Evolutionary conservation across 2,797 vertebrate genomes (phyloP).

Genomic region (Lutra lutra): DNA sequence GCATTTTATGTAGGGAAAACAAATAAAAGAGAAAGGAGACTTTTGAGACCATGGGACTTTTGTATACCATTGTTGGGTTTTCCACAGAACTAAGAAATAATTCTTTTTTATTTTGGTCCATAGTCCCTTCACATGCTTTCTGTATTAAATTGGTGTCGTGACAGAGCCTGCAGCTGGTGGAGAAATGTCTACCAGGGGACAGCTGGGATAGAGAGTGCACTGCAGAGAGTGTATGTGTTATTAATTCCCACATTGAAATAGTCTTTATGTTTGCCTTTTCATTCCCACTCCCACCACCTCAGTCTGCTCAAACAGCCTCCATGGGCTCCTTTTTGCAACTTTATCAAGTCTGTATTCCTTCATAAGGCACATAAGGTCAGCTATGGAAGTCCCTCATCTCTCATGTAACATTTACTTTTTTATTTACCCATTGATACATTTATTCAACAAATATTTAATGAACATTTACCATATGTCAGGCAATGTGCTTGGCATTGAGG

Average conservation of each 20-base stretch:
- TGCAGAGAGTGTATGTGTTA: conserved; percentile 5
- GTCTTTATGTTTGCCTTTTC: conserved; percentile 45
- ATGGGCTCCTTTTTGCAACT: not conserved
- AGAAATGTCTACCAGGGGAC: conserved; percentile 50
- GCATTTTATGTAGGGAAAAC: conserved; percentile 51
- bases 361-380: not conserved
- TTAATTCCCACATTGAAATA: conserved; percentile 45
- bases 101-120: conserved; percentile 55
- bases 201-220: not conserved
- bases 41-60: conserved; percentile 41
- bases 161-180: conserved; percentile 30
- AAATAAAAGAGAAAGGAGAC: conserved; percentile 58
- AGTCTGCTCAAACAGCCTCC: not conserved
- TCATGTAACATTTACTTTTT: not conserved
- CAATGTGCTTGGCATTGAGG: not conserved
- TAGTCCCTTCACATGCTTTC: conserved; percentile 56
- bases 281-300: not conserved
- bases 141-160: conserved; percentile 65
- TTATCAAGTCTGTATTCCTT: not conserved
- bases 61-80: conserved; percentile 37
- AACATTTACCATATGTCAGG: not conserved
- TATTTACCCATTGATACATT: not conserved
- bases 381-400: not conserved
- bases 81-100: conserved; percentile 63
- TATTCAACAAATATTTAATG: conserved; percentile 42